These are phyloP conservation scores for Tenebrio molitor DNA, from an alignment of 1,140 invertebrate species.

Conservation along the genomic window DNA sequence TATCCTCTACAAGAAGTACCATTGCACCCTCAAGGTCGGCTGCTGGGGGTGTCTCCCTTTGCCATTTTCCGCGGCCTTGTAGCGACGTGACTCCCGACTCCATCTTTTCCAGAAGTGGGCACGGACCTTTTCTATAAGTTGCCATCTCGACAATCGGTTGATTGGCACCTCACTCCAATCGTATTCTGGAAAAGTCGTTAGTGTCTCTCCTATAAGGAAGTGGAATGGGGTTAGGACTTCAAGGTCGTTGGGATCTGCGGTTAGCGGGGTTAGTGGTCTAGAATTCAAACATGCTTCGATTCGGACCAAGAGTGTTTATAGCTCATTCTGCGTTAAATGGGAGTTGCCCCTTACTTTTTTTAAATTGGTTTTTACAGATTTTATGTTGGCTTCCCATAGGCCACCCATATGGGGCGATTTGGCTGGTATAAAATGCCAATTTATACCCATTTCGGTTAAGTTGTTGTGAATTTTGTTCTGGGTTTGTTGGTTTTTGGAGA, in stretches of 20 bases:
- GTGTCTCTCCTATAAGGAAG: conserved; percentile 63
- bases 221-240: conserved; percentile 60
- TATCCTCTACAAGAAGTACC: no score
- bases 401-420: conserved; percentile 10
- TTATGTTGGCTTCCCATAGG: conserved; percentile 7
- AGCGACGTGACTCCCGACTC: conserved; percentile 57
- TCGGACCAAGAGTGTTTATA: conserved; percentile 52
- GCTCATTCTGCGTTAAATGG: conserved; percentile 58
- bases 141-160: conserved; percentile 55
- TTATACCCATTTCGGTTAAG: background rate
- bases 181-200: conserved; percentile 52
- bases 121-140: conserved; percentile 44
- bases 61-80: conserved; percentile 33
- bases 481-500: background rate
- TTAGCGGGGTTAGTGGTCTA: conserved; percentile 60
- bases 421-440: conserved; percentile 9
- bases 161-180: conserved; percentile 45
- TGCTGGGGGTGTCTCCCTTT: background rate
- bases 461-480: background rate
- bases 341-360: conserved; percentile 49
- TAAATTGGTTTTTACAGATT: conserved; percentile 26
- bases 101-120: conserved; percentile 61
- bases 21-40: no score
- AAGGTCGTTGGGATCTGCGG: conserved; percentile 57
- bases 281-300: conserved; percentile 60